phyloP scores from a whole-genome alignment of 2,113 vertebrate genomes.

The Dryoscopus gambensis region DNA sequence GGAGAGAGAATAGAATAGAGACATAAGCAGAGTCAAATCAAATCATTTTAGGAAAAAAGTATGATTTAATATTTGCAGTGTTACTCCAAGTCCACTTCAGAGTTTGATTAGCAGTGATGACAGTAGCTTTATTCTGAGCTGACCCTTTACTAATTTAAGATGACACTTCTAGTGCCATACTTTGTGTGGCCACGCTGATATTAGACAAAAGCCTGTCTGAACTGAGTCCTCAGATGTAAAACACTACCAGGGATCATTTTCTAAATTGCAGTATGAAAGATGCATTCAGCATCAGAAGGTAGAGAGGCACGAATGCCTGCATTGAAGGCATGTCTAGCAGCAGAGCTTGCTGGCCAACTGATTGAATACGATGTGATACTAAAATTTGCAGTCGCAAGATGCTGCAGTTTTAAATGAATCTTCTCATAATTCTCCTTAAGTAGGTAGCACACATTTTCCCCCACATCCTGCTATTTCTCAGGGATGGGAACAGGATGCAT shows the following conservation, averaged over 20 bases:
- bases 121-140: background rate
- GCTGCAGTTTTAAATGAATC: background rate
- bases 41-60: background rate
- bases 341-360: background rate
- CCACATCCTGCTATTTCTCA: background rate
- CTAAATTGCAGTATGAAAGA: background rate
- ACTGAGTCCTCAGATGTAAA: background rate
- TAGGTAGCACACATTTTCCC: background rate
- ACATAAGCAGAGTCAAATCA: background rate
- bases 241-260: background rate
- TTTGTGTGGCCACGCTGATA: background rate
- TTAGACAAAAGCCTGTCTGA: background rate
- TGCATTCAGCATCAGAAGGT: background rate
- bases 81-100: background rate
- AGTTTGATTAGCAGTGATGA: constrained; percentile 31
- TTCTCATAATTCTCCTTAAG: background rate
- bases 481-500: background rate
- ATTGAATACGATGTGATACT: background rate
- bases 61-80: background rate
- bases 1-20: background rate
- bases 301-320: background rate
- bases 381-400: background rate
- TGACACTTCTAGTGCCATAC: background rate
- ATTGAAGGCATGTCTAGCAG: background rate
- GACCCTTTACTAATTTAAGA: background rate